Base-by-base conservation (phyloP, 1,140 invertebrate genomes). In the Chironomus tepperi region DNA sequence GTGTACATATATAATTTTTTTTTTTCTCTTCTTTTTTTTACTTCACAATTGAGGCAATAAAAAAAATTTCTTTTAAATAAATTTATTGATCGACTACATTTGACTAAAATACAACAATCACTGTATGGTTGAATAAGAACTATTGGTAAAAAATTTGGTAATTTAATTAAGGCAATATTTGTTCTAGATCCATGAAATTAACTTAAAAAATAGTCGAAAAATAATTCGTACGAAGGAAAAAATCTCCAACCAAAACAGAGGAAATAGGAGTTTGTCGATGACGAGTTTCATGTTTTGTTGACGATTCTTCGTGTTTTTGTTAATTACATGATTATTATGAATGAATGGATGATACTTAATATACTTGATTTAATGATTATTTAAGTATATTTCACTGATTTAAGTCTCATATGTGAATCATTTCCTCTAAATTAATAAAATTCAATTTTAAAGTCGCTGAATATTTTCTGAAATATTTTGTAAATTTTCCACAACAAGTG, bases 101-200 rank as follows among this genome's bases (percentile, higher is more conserved):
- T 70, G 16, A 70, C 65, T 57, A 57, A 57, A 70, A 19, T 8
- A 70, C 7, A 18, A 70, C 65, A 70, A 9, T 70, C n/a, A 70
- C 65, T 70, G 65, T 8, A 7, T 70, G 65, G 10, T 21, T 70
- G 65, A 19, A 19, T 70, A 70, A 18, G 19, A 70, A 70, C 65
- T 70, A 70, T 34, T 34, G 24, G 18, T 70, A 70, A 9, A 21
- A 70, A 57, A 57, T 70, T 70, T 70, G 16, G 16, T 70, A 70
- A 70, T 70, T 70, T 70, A 70, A 19, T 70, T 70, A 70, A 70
- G 65, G 65, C 65, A 70, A 70, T 70, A 70, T 70, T 70, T 21
- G 65, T 70, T 70, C 65, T 70, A 70, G 10, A 19, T 70, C 65
- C 65, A 70, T 70, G 47, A 70, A 70, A 70, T 70, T 70, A 70